These are phyloP conservation scores for Dissostichus mawsoni DNA, from an alignment of 2,113 vertebrate species.

Conservation along the genomic window DNA sequence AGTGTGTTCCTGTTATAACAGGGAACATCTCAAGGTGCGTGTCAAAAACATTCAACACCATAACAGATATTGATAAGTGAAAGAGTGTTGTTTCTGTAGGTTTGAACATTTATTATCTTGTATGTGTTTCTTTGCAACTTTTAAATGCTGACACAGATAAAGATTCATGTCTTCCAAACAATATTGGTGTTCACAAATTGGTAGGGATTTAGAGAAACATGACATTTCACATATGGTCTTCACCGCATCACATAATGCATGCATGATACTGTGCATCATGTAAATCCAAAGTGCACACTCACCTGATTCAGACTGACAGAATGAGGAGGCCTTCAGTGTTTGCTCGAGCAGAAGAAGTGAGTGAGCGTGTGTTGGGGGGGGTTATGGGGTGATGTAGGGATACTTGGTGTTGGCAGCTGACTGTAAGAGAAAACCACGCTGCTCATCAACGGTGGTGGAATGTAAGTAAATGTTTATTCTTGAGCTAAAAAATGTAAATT, in stretches of 20 bases:
- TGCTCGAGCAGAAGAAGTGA: not conserved
- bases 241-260: not conserved
- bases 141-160: not conserved
- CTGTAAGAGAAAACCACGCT: not conserved
- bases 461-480: too few relatives aligned
- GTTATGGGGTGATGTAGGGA: not conserved
- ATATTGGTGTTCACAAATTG: not conserved
- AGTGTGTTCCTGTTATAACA: not conserved
- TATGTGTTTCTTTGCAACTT: not conserved
- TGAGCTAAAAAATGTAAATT: too few relatives aligned
- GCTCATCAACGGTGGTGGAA: not conserved
- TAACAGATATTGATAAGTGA: not conserved
- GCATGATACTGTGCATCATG: not conserved
- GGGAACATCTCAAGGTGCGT: not conserved
- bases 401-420: not conserved
- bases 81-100: not conserved
- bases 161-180: not conserved
- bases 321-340: slow-evolving; percentile 1
- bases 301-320: slow-evolving; percentile 25
- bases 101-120: not conserved
- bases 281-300: not conserved
- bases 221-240: not conserved
- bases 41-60: not conserved
- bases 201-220: not conserved
- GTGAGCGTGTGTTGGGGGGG: not conserved